A percentile compares a stretch with the other conserved stretches of the same genome.
phyloP scores from a whole-genome alignment of 2,888 invertebrate species.

The Drepana falcataria region DNA sequence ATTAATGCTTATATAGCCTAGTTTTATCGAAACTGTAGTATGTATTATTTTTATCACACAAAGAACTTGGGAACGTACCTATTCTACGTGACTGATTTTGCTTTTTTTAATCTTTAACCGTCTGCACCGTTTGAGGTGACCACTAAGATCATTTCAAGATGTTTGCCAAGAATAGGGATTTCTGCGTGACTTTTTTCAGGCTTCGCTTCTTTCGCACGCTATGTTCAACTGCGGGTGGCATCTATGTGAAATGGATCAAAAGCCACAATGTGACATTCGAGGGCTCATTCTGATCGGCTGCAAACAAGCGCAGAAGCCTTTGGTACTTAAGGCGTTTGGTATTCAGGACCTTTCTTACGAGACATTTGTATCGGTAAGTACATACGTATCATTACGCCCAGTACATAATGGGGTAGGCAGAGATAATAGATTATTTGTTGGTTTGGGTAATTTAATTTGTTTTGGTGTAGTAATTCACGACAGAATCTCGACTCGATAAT shows the following conservation, averaged over 20 bases:
- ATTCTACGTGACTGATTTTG: too few species aligned
- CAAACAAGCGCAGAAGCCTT: constrained; percentile 64
- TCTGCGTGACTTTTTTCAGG: constrained; percentile 28
- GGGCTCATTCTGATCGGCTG: constrained; percentile 57
- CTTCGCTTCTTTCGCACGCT: constrained; percentile 53
- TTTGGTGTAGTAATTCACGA: constrained; percentile 1
- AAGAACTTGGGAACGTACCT: too few species aligned
- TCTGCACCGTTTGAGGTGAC: too few species aligned
- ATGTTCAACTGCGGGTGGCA: constrained; percentile 68
- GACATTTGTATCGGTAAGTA: constrained; percentile 63
- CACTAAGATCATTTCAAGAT: too few species aligned
- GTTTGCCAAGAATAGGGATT: too few species aligned
- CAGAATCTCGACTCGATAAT: neutral
- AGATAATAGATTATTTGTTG: too few species aligned
- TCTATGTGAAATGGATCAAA: constrained; percentile 33
- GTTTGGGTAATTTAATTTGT: neutral
- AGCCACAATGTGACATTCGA: constrained; percentile 43
- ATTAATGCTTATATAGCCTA: too few species aligned
- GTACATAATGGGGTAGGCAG: too few species aligned
- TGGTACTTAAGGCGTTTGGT: constrained; percentile 68
- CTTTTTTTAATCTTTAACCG: too few species aligned
- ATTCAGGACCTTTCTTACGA: constrained; percentile 64
- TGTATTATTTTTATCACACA: too few species aligned
- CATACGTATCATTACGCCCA: neutral
- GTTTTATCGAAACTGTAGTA: too few species aligned